phyloP scores from a whole-genome alignment of 2,888 invertebrate genomes.

The Heliothis peltigera region DNA sequence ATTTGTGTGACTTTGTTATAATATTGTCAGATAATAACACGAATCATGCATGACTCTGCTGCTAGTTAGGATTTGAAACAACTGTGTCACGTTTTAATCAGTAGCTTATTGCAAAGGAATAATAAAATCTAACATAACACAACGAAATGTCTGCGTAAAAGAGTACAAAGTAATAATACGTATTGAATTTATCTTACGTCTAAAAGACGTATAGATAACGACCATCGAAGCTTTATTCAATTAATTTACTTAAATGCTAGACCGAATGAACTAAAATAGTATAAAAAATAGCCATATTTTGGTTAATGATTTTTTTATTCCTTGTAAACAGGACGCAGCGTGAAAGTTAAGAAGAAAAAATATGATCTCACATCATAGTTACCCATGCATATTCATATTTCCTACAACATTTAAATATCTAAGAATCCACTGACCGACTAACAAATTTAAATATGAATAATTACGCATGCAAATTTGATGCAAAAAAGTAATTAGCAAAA shows the following conservation, averaged over 20 bases:
- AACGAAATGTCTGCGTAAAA: background rate
- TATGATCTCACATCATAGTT: conserved; percentile 22
- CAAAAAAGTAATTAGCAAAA: conserved; percentile 56
- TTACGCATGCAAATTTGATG: conserved; percentile 50
- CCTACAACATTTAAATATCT: conserved; percentile 36
- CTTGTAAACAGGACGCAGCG: conserved; percentile 5
- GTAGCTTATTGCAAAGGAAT: conserved; percentile 5
- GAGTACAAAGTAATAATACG: background rate
- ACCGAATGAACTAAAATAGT: conserved; percentile 39
- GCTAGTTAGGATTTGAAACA: conserved; percentile 21
- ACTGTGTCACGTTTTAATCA: conserved; percentile 50
- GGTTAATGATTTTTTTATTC: conserved; percentile 11
- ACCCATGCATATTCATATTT: conserved; percentile 35
- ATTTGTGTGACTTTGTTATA: conserved; percentile 9
- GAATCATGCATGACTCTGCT: conserved; percentile 24
- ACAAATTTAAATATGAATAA: conserved; percentile 40
- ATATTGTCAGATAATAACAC: conserved; percentile 25
- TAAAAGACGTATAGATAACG: conserved; percentile 19
- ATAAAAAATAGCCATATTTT: background rate
- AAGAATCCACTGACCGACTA: conserved; percentile 49
- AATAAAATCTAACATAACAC: conserved; percentile 3
- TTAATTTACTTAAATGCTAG: conserved; percentile 38
- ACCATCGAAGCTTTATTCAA: conserved; percentile 55
- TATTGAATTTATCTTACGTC: conserved; percentile 22
- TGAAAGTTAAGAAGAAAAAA: conserved; percentile 22